Evolutionary conservation across 2,888 invertebrate genomes (phyloP), one percentile per base, ranked within the genome.

Genomic region (Ametastegia equiseti): DNA sequence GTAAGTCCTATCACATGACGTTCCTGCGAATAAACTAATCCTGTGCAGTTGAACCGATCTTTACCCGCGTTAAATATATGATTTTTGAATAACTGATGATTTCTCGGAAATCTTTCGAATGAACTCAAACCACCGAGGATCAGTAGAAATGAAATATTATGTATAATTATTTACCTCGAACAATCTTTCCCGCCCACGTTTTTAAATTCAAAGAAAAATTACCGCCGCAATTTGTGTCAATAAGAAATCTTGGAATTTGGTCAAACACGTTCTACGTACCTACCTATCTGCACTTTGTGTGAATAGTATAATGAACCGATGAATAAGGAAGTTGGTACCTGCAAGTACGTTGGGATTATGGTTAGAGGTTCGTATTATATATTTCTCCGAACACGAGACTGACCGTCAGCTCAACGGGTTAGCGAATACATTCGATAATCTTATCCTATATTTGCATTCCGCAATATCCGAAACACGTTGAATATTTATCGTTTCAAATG

Each of bases 161-260:
- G 9, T 75, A 4, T 57, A 50, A 75, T 42, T 75, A 23, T 75
- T 75, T 15, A 15, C 36, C 11, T 33, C 19, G 11, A n/a, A 54
- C 36, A 75, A 75, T 54, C 57, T n/a, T 50, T 75, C n/a, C 15
- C 75, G n/a, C 23, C 57, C n/a, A 15, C 75, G 27, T 71, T 71
- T 45, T 27, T 47, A 11, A 75, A 75, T 75, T 54, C 75, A 39
- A 19, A 39, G 75, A 54, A 75, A 71, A 27, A 47, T 47, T 15
- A 71, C 47, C 27, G 30, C 15, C 4, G 9, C 7, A 45, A 47
- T 27, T 42, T 47, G 15, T 45, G 11, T 71, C 71, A 30, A 45
- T 71, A 71, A 45, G 27, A 45, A 71, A 45, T 47, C 36, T 67
- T 4, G 39, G 67, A 67, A 67, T 67, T 39, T 67, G 67, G 39